Evolutionary conservation across 2,113 vertebrate genomes (phyloP), one percentile per base, ranked within the genome.

Genomic region (Chloropsis cyanopogon): DNA sequence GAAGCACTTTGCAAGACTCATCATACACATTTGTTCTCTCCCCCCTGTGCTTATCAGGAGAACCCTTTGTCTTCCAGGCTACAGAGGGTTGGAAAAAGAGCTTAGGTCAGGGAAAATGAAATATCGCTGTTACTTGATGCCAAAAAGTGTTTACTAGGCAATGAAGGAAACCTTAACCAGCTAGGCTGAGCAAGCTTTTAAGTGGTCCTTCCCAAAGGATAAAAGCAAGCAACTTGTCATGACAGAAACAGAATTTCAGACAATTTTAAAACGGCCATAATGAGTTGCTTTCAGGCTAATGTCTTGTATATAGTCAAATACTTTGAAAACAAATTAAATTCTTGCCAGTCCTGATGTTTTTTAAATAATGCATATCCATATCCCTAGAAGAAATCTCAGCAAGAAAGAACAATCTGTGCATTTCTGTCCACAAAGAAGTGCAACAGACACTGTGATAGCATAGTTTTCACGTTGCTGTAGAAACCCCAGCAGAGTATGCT

Each of bases 51-150:
- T 94, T 56, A 93, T 80, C 79, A 56, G 75, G 85, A 95, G 60
- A 94, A 86, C 47, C 33, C 35, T 81, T 68, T 37, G n/a, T 61
- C 70, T 97, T 92, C 52, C 64, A 92, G 64, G 72, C 63, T 82
- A 18, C 23, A 44, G 61, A 29, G 28, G 41, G 20, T 2, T 20
- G 23, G 15, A 3, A 20, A 31, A 91, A 83, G 44, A 86, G 59
- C 80, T 96, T 92, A 94, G 53, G 44, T 80, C 37, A 64, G 82
- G 71, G 60, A 90, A 95, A 92, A 91, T 41, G 7, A 91, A 94
- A 82, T 44, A 61, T 10, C 78, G 29, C 70, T 77, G n/a, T 39
- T 88, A 84, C 23, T 77, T 29, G n/a, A 57, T 78, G 71, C 53
- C 82, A 88, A 60, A 41, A 93, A 56, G 42, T 60, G 64, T 96